Evolutionary conservation across 2,888 invertebrate species (phyloP), one percentile per base, ranked within the genome.

Genomic region (Keiferia lycopersicella): DNA sequence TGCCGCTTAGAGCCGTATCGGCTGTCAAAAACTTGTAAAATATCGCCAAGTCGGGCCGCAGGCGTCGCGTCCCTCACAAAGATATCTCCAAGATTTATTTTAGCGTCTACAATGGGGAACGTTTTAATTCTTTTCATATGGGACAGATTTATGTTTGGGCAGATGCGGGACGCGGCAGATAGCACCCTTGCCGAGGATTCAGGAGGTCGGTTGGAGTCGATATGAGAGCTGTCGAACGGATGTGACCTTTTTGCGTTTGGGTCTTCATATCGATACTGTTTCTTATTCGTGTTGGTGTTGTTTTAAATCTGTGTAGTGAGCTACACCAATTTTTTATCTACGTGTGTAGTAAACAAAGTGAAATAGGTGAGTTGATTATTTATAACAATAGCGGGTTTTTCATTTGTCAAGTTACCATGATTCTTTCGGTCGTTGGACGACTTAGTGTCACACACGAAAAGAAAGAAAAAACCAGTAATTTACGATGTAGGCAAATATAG

Each of bases 51-150:
- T 87, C 88, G 88, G 78, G 75, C 82, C 81, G 78, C 81, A 80
- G 82, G 83, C 87, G 83, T 82, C 82, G 84, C 83, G 86, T 84
- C 86, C 81, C 86, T 86, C 87, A 87, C 87, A 86, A 87, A 87
- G 87, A 90, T 89, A 90, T 88, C 89, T 87, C 78, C 73, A 86
- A 91, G 91, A 91, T 91, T 91, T 91, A 91, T 91, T 80, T 86
- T 81, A 78, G 80, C 84, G 84, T 87, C 88, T 82, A 90, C 91
- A 90, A 90, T 87, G 86, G 88, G 84, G 84, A 83, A 88, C 87
- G 88, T 91, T 91, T 91, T 91, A 91, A 91, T 91, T 91, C 91
- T 90, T 91, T 89, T 88, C 90, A 88, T 89, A 87, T 83, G 82
- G 74, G 88, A 86, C 87, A 88, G 91, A 91, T 91, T 91, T 91